Conservation (phyloP, 2,888 invertebrate genomes). For the Lottia scabra region DNA sequence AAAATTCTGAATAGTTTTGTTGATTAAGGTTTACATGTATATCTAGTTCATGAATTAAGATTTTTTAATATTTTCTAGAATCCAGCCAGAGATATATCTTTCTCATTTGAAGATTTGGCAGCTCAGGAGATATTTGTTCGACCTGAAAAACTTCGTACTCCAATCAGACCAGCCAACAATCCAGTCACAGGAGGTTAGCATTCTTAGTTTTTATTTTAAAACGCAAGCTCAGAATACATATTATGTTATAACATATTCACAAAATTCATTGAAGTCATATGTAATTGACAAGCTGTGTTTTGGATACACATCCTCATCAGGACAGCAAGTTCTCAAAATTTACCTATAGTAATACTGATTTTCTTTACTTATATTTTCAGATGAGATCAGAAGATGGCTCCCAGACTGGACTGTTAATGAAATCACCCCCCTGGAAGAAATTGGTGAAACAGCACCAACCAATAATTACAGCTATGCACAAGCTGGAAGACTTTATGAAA, state of each 20-base stretch:
- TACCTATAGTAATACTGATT: neutral
- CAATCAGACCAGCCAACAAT: neutral
- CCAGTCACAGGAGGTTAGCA: neutral
- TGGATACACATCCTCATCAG: no score
- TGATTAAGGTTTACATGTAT: no score
- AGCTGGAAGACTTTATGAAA: slow-evolving; percentile 36
- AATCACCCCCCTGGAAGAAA: slow-evolving; percentile 32
- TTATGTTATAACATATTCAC: no score
- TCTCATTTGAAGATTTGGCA: slow-evolving; percentile 40
- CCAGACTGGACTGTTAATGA: slow-evolving; percentile 36
- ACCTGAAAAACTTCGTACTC: neutral
- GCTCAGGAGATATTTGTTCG: slow-evolving; percentile 27
- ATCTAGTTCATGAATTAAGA: neutral
- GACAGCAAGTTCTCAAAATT: no score
- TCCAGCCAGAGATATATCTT: slow-evolving; percentile 20
- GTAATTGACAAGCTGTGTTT: no score
- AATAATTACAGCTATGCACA: slow-evolving; percentile 35
- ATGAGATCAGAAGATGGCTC: slow-evolving; percentile 31
- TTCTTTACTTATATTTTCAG: slow-evolving; percentile 19
- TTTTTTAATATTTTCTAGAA: neutral
- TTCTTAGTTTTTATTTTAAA: no score
- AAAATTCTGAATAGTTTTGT: no score
- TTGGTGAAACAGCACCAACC: slow-evolving; percentile 29
- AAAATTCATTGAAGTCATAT: no score
- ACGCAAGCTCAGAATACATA: no score